Percentiles rank a stretch among this genome's conserved stretches.
Evolutionary conservation across 2,797 vertebrate species (phyloP).

Genomic region (Gymnothorax javanicus): DNA sequence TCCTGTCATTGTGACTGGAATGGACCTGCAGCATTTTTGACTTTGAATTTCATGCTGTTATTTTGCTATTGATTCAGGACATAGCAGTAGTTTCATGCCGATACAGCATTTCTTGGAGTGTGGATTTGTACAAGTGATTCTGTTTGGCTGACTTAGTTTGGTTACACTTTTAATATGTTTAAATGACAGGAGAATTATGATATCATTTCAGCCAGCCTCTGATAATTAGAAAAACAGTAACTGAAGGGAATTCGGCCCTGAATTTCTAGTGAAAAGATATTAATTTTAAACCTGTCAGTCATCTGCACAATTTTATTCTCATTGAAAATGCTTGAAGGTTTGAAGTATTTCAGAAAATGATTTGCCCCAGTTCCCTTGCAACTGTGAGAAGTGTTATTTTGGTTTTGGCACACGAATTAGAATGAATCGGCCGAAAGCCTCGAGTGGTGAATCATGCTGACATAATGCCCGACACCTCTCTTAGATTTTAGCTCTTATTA

Average conservation of each 20-base stretch:
- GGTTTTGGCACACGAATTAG: background rate
- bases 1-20: too few relatives aligned
- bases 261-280: background rate
- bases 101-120: too few relatives aligned
- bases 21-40: too few relatives aligned
- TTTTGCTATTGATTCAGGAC: too few relatives aligned
- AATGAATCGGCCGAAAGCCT: background rate
- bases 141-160: too few relatives aligned
- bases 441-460: background rate
- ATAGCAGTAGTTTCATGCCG: too few relatives aligned
- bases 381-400: constrained; percentile 4
- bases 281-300: background rate
- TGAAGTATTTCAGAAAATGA: background rate
- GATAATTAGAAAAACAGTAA: background rate
- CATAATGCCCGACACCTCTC: background rate
- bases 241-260: background rate
- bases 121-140: too few relatives aligned
- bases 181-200: background rate
- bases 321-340: background rate
- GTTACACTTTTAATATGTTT: background rate
- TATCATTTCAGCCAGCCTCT: background rate
- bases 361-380: background rate
- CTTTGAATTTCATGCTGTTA: too few relatives aligned
- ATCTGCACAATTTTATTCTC: background rate
- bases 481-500: background rate